Base-by-base conservation (phyloP, 2,113 vertebrate species). In the Orientallactaga bullata region DNA sequence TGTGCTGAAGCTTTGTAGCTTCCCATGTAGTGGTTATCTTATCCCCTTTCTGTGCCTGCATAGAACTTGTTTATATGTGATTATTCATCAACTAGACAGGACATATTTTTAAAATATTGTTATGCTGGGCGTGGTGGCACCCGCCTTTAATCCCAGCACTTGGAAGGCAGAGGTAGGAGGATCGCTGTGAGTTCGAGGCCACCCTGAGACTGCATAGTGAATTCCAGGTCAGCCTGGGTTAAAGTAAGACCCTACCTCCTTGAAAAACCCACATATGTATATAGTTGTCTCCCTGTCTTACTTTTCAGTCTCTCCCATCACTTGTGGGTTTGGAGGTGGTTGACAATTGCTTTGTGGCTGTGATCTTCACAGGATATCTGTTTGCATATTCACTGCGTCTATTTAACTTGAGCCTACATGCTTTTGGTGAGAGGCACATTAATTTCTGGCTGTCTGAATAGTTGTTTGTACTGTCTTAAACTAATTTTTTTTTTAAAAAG, bases 381-480 rank as follows among this genome's bases (percentile, higher is more conserved):
- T 65, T 82, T 91, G 95, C 85, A 96, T 77, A 69, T 16, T 93
- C 13, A 17, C 55, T n/a, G 12, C 86, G 39, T 77, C 69, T 32
- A 60, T 63, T 93, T 88, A 93, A 74, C 60, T 92, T 94, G 82
- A 32, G 63, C 93, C 88, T 92, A 85, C 58, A 74, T 63, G 24
- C 21, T 35, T 63, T 93, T n/a, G 83, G 89, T 30, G 4, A 47
- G 15, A 82, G 42, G 42, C 55, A 91, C 82, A 88, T 87, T 93
- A 89, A 69, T 61, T 97, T 95, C 72, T 96, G 83, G 71, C 0
- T 2, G 23, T 15, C 76, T 89, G 1, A n/a, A n/a, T 58, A 24
- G 32, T 79, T 74, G n/a, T n/a, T n/a, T n/a, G n/a, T n/a, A n/a
- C n/a, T n/a, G n/a, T n/a, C n/a, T n/a, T n/a, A n/a, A n/a, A n/a